Evolutionary conservation across 2,888 invertebrate genomes (phyloP), one percentile per base, ranked within the genome.

Genomic region (Prenolepis imparis): DNA sequence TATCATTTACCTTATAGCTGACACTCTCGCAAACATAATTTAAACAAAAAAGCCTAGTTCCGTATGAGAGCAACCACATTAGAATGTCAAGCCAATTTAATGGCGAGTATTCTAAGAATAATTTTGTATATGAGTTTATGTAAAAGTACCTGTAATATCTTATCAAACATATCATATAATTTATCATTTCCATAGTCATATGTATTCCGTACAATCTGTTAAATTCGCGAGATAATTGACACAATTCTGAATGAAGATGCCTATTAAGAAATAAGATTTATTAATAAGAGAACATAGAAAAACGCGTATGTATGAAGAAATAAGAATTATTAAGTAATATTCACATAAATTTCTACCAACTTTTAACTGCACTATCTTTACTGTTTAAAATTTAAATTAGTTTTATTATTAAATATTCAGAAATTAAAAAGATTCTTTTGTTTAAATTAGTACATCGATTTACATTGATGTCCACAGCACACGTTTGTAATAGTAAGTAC

Each of bases 401-500:
- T 36, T 36, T 36, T 36, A 36, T 36, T 36, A 5, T 36, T 36
- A 36, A 36, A 36, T 36, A 1, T 3, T 3, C 32, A 36, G 5
- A 0, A 36, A 36, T 36, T 36, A 36, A 36, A 36, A 5, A 36
- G 1, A 36, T 5, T 0, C 32, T n/a, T n/a, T n/a, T n/a, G 32
- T 3, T 3, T 3, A 36, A 36, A 36, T 36, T 36, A 3, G 32
- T 36, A 3, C 3, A 36, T 36, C 5, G 21, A 72, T 72, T 73
- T 73, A 73, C 73, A 73, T 73, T 59, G 8, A 74, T 9, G 21
- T 63, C 74, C 74, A 74, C 0, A 74, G 5, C 15, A 44, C n/a
- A 12, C 3, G 32, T 15, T 74, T 74, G 28, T 44, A 21, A 15
- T n/a, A n/a, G n/a, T 44, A 1, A 41, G n/a, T 41, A 57, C 6